Conservation (phyloP, 1,140 invertebrate species). For the Temnothorax curvispinosus region DNA sequence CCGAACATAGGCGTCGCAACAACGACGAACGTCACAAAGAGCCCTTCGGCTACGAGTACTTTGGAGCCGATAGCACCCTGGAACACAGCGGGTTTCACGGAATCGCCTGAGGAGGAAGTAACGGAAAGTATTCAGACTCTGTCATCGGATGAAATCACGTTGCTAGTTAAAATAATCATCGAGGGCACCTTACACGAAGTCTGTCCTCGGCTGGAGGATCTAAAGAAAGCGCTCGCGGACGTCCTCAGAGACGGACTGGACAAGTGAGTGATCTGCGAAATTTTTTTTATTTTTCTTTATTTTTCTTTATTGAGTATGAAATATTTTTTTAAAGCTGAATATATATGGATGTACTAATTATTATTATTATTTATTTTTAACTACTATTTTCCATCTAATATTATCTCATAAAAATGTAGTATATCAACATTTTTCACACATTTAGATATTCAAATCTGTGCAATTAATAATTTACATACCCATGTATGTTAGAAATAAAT, state of each 20-base stretch:
- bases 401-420: not conserved
- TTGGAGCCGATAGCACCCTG: not conserved
- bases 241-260: constrained; percentile 71
- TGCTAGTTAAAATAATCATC: constrained; percentile 79
- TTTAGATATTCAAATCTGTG: not conserved
- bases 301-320: not conserved
- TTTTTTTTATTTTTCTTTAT: not conserved
- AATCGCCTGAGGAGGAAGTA: constrained; percentile 42
- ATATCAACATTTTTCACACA: no score
- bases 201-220: constrained; percentile 71
- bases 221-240: constrained; percentile 76
- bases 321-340: not conserved
- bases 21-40: not conserved
- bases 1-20: not conserved
- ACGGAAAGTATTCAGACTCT: constrained; percentile 53
- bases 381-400: not conserved
- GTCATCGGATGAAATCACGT: constrained; percentile 69
- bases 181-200: constrained; percentile 77
- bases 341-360: not conserved
- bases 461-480: not conserved
- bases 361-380: not conserved
- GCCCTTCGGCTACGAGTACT: not conserved
- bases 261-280: constrained; percentile 73
- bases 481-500: not conserved
- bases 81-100: constrained; percentile 7